These are phyloP conservation scores for Celastrina argiolus DNA, from an alignment of 2,888 invertebrate genomes.

Conservation along the genomic window DNA sequence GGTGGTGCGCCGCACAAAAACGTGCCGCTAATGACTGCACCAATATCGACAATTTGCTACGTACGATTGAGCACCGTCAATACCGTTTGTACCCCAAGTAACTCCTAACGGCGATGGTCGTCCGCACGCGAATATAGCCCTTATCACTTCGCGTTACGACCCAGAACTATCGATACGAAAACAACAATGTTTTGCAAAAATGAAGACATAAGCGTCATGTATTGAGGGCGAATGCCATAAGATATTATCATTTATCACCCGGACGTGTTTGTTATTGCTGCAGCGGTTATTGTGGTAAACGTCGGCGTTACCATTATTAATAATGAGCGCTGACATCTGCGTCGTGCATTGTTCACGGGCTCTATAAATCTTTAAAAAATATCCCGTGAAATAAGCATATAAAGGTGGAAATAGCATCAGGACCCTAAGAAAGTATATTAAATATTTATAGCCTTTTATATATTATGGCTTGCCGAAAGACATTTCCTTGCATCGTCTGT, in stretches of 20 bases:
- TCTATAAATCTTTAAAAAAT: conserved; percentile 45
- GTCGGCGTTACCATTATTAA: conserved; percentile 69
- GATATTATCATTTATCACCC: conserved; percentile 73
- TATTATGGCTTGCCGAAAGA: too few species aligned
- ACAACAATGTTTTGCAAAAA: conserved; percentile 48
- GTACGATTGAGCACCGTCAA: conserved; percentile 73
- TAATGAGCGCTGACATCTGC: conserved; percentile 65
- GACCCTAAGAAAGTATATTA: background rate
- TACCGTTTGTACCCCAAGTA: conserved; percentile 61
- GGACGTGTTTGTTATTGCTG: conserved; percentile 70
- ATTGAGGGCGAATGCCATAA: conserved; percentile 69
- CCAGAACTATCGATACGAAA: background rate
- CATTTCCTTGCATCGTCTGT: too few species aligned
- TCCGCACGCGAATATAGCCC: conserved; percentile 32
- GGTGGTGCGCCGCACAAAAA: conserved; percentile 46
- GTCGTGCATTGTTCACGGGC: conserved; percentile 50
- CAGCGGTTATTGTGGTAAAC: conserved; percentile 70
- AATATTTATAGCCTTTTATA: background rate
- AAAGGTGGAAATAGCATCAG: conserved; percentile 16
- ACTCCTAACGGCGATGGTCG: conserved; percentile 42
- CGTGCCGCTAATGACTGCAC: conserved; percentile 60
- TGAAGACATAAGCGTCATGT: conserved; percentile 65
- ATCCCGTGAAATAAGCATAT: conserved; percentile 40
- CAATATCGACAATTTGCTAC: conserved; percentile 74
- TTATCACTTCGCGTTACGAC: conserved; percentile 25